Evolutionary conservation across 1,140 invertebrate genomes (phyloP).

Genomic region (Saxidomus purpurata): DNA sequence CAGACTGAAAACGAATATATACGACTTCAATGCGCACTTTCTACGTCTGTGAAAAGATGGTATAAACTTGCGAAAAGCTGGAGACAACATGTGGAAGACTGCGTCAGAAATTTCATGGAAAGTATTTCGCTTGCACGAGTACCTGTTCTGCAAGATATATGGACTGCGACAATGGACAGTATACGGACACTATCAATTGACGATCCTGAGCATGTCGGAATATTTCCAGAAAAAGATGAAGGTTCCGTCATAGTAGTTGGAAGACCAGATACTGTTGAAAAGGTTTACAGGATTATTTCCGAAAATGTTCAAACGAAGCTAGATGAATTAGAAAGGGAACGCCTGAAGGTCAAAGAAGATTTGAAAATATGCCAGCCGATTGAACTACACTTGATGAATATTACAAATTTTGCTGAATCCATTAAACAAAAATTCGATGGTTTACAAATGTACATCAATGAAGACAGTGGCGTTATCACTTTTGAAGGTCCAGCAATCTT

Average conservation of each 20-base stretch:
- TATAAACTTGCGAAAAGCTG: conserved; percentile 40
- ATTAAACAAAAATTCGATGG: conserved; percentile 30
- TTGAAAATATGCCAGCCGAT: neutral
- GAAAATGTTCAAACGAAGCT: neutral
- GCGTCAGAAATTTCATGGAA: neutral
- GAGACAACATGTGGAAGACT: conserved; percentile 12
- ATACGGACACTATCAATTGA: neutral
- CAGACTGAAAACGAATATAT: neutral
- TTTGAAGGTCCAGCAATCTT: conserved; percentile 34
- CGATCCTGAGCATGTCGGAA: conserved; percentile 8
- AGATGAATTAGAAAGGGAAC: conserved; percentile 58
- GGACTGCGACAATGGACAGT: conserved; percentile 32
- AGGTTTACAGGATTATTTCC: conserved; percentile 30
- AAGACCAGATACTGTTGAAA: conserved; percentile 34
- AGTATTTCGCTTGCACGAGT: neutral
- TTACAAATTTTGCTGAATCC: conserved; percentile 2
- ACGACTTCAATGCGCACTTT: conserved; percentile 36
- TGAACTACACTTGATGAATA: conserved; percentile 47
- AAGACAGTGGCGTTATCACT: conserved; percentile 22
- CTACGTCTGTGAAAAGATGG: conserved; percentile 26
- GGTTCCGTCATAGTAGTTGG: conserved; percentile 55
- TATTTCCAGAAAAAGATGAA: conserved; percentile 37
- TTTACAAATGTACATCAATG: conserved; percentile 46
- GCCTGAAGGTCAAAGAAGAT: conserved; percentile 58
- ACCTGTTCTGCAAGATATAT: conserved; percentile 55